Conservation (phyloP, 2,113 vertebrate genomes). For the Gavia stellata region DNA sequence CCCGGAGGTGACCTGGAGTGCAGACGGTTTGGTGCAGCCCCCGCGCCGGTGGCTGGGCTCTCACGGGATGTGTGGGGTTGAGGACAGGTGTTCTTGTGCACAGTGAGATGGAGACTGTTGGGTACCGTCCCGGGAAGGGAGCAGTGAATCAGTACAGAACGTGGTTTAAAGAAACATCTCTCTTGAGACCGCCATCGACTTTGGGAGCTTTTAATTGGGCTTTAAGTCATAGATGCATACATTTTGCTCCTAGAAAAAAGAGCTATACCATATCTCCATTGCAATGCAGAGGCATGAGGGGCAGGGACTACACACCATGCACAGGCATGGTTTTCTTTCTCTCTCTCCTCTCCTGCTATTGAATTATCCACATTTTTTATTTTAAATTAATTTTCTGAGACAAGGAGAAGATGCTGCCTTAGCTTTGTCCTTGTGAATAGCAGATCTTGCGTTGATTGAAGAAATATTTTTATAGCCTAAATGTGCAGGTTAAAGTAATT, state of each 20-base stretch:
- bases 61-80: fast-evolving
- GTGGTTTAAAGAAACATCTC: neutral
- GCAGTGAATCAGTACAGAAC: neutral
- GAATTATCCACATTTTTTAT: neutral
- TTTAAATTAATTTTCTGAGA: constrained; percentile 55
- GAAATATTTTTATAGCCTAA: constrained; percentile 49
- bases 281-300: neutral
- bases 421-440: constrained; percentile 44
- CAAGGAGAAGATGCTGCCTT: constrained; percentile 5
- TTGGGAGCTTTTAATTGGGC: neutral
- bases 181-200: neutral
- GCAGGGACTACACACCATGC: neutral
- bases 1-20: neutral
- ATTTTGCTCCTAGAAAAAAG: neutral
- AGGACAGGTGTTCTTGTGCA: fast-evolving
- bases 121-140: neutral
- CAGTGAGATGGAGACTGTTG: neutral
- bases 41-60: fast-evolving
- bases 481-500: constrained; percentile 3
- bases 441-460: constrained; percentile 26
- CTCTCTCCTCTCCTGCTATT: neutral
- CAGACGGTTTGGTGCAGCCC: neutral
- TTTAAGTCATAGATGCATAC: fast-evolving
- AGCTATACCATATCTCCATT: neutral
- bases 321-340: neutral